Base-by-base conservation (phyloP, 2,888 invertebrate genomes). In the Mamestra brassicae region DNA sequence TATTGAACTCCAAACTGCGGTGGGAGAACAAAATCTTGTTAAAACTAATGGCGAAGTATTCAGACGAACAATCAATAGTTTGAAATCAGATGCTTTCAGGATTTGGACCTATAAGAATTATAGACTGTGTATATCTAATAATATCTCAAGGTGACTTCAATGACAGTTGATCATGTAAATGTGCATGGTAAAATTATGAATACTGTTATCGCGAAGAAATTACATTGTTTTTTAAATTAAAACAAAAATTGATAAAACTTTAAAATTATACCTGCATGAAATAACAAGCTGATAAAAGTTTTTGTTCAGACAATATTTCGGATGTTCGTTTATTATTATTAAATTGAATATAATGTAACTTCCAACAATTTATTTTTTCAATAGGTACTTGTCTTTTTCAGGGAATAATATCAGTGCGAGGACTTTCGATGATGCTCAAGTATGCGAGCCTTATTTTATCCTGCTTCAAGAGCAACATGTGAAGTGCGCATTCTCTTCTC, bases 21-120 rank as follows among this genome's bases (percentile, higher is more conserved):
- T 61, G 63, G 76, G 76, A 76, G 79, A 78, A 74, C 64, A 70
- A 78, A 87, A 87, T 86, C 81, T 84, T 84, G 86, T 87, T 90
- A 87, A 81, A 47, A 85, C 81, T 83, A 74, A 78, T 74, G 68
- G 71, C 71, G 11, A 64, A 71, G 26, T 57, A 26, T 70, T 62
- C 15, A 57, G 61, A 68, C 15, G 63, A 45, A 60, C 36, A n/a
- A 71, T 62, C 42, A 65, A 66, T 82, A 36, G 26, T 74, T 72
- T 61, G 17, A 61, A 80, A 71, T 54, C n/a, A 55, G 13, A 17
- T 47, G 34, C 26, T 76, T 10, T 38, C 10, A 55, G 13, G 47
- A 47, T 55, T 55, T 2, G 10, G 3, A 54, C 55, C 11, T 26
- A 3, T 55, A 26, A 26, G 4, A 4, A 10, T 54, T 17, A 47